Evolutionary conservation across 2,113 vertebrate genomes (phyloP), one percentile per base, ranked within the genome.

Genomic region (Dicentrarchus labrax): DNA sequence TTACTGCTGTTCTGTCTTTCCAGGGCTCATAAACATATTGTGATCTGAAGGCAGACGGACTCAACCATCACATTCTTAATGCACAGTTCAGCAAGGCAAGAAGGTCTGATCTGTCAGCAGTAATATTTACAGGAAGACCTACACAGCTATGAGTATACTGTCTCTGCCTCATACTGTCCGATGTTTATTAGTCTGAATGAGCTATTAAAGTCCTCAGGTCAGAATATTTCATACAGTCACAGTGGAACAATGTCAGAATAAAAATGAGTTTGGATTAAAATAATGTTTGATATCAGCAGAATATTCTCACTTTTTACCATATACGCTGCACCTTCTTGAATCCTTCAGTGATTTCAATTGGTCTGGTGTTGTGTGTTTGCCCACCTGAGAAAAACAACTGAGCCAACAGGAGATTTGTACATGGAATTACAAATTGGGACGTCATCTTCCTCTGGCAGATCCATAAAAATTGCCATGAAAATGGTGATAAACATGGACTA

Each of bases 161-260:
- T 30, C 0, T 11, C 1, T 0, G 24, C 30, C 19, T 60, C 62
- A 59, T 22, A 30, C 24, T 59, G 41, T 13, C 15, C 45, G 0
- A 24, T 7, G 6, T 24, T 72, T 50, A 72, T 61, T 67, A 51
- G 21, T 54, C 51, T 56, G 15, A 61, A 19, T 22, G 65, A 72
- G 22, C 41, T 8, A 3, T 50, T 17, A 4, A 45, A 39, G 54
- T 24, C 59, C 43, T 77, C 43, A 47, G 38, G 13, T 21, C 47
- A 84, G 54, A 78, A 50, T n/a, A n/a, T 13, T 68, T 77, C 6
- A 57, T 57, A 24, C 53, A 65, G 48, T 24, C 56, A 36, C 45
- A 66, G 62, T 9, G 11, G 21, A 57, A 53, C 13, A 9, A 61
- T 75, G 51, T 47, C 19, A 64, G 60, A 64, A 43, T 43, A 38